A percentile compares a stretch with the other conserved stretches of the same genome.
Conservation (phyloP, 2,113 vertebrate species). For the Corydoras sp. region DNA sequence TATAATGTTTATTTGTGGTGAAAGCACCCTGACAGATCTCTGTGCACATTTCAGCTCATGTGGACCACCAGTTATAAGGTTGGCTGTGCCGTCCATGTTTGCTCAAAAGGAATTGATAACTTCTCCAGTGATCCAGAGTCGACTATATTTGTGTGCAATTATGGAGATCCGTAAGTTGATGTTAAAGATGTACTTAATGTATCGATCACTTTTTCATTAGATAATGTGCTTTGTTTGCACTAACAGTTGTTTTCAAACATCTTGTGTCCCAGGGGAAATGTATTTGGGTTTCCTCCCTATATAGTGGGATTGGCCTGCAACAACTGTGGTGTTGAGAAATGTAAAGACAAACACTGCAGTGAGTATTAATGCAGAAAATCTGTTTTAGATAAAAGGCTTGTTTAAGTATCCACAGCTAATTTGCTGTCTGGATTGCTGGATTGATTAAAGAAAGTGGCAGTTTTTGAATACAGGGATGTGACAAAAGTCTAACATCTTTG, state of each 20-base stretch:
- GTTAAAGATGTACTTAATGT: no score
- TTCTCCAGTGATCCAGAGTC: slow-evolving; percentile 33
- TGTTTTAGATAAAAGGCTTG: neutral
- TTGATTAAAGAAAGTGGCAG: no score
- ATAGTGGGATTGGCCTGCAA: slow-evolving; percentile 40
- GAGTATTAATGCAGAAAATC: slow-evolving; percentile 38
- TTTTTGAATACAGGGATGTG: no score
- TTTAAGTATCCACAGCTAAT: no score
- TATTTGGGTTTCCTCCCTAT: slow-evolving; percentile 50
- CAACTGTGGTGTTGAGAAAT: slow-evolving; percentile 53
- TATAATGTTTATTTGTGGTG: no score
- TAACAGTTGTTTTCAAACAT: neutral
- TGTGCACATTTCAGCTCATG: slow-evolving; percentile 39
- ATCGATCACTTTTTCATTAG: no score
- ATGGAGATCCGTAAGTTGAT: slow-evolving; percentile 43
- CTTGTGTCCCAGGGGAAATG: slow-evolving; percentile 32
- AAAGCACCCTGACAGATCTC: neutral
- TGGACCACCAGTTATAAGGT: slow-evolving; percentile 47
- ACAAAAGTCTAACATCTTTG: neutral
- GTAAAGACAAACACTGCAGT: slow-evolving; percentile 57
- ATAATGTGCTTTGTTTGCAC: no score
- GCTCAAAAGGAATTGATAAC: slow-evolving; percentile 39
- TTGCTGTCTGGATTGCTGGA: no score
- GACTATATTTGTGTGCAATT: slow-evolving; percentile 48
- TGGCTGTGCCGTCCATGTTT: slow-evolving; percentile 46